Conservation (phyloP, 1,140 invertebrate genomes). For the Zaprionus lachaisei region DNA sequence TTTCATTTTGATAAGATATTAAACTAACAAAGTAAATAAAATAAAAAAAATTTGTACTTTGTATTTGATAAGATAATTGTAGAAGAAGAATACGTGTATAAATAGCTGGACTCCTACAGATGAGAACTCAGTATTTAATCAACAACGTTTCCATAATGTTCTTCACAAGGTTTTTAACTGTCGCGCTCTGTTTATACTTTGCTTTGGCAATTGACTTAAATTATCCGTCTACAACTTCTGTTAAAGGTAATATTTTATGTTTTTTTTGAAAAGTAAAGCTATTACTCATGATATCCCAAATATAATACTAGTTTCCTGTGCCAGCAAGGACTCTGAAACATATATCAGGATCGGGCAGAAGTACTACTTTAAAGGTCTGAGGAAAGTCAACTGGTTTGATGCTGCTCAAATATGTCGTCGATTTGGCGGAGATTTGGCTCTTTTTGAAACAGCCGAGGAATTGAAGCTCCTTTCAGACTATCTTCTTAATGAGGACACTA, state of each 20-base stretch:
- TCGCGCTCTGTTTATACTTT: neutral
- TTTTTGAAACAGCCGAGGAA: slow-evolving; percentile 25
- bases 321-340: neutral
- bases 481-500: neutral
- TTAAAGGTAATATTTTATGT: neutral
- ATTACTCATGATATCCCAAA: neutral
- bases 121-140: neutral
- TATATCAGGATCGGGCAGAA: slow-evolving; percentile 23
- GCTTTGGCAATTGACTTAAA: neutral
- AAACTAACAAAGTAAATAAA: too few species aligned
- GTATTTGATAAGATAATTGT: too few species aligned
- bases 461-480: slow-evolving; percentile 13
- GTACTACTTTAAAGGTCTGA: slow-evolving; percentile 20
- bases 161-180: neutral
- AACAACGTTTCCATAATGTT: neutral
- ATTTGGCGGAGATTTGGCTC: slow-evolving; percentile 28
- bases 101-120: neutral
- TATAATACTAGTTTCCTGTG: neutral
- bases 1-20: too few species aligned
- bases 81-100: neutral
- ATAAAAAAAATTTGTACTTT: too few species aligned
- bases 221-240: neutral
- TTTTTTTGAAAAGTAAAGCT: neutral
- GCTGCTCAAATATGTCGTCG: slow-evolving; percentile 25
- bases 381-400: slow-evolving; percentile 24